Base-by-base conservation (phyloP, 1,140 invertebrate genomes). In the Neodiprion pinetum region DNA sequence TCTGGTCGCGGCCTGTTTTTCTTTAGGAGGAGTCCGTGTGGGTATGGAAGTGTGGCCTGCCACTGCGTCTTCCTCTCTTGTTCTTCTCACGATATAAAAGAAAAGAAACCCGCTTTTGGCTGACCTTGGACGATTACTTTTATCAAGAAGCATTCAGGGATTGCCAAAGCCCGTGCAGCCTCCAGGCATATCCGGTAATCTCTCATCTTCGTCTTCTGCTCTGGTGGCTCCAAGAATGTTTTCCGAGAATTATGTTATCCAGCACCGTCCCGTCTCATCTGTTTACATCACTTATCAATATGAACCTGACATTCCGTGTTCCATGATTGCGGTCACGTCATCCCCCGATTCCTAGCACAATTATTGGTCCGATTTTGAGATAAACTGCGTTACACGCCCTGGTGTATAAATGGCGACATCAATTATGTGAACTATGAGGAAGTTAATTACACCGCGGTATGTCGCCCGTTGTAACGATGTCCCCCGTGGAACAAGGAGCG, bases 1-100 rank as follows among this genome's bases (percentile, higher is more conserved):
- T 81, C 80, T 81, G 79, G 79, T 67, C 48, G 73, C 76, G 79
- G 79, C 80, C 80, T 81, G 80, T 80, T 80, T 80, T 80, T 79
- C 80, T 79, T 81, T 78, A 80, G 79, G 67, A 75, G 48, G 28
- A 40, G 28, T 40, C 28, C 28, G 28, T 40, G 28, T 40, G 5
- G 28, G 53, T 70, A 70, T 65, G 72, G 50, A 70, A 17, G 40
- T 77, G 65, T 72, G 2, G 28, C 67, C 67, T 47, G 17, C 11
- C 67, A 11, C 23, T 21, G 3, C 40, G 17, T 69, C 17, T 47
- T 69, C 12, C 40, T 69, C 11, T 23, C 67, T 5, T 69, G 4
- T 21, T 23, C 21, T 69, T 47, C 12, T 5, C 67, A 11, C 67
- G 17, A 61, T 61, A 40, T 40, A 40, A 40, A 40, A 5, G 28